Evolutionary conservation across 1,140 invertebrate genomes (phyloP), one percentile per base, ranked within the genome.

Genomic region (Penaeus vannamei): DNA sequence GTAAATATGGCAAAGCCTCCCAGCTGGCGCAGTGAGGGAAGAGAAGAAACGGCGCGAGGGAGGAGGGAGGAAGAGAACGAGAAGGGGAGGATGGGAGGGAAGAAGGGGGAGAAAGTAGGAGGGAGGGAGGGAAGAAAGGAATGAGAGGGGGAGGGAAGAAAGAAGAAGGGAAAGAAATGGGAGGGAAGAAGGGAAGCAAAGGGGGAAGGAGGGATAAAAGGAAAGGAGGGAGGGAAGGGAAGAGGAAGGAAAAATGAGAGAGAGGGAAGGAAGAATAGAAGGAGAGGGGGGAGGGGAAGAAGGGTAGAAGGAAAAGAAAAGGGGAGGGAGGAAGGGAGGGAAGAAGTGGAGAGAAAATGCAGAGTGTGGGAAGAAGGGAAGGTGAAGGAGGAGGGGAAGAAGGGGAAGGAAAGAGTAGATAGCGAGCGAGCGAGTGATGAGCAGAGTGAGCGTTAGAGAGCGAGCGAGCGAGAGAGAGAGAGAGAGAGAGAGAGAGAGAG

Each of bases 401-500:
- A 29, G 79, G 60, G 79, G 26, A 7, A 8, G n/a, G 59, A 29
- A 26, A 22, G 26, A 53, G 23, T 32, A 26, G 32, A 26, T 32
- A 7, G n/a, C 2, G 66, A 26, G n/a, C 0, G 66, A n/a, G 32
- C 17, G 20, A 36, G 12, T 0, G 7, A 14, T 1, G 36, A 29
- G 10, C 0, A 10, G 26, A 19, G 26, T 10, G 77, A 80, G 77
- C 53, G 36, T 32, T 8, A 46, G 77, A 80, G 77, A 80, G 77
- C 53, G 77, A 80, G 77, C 8, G 77, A 80, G 77, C 8, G 77
- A 80, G 77, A 46, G 77, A 80, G 46, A 53, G 46, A 3, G 46
- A 53, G 46, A 53, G 14, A 53, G 17, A 81, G 22, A 32, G 26
- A 77, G 26, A 42, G 72, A 77, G 46, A 42, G 26, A 29, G 20